These are phyloP conservation scores for Chloroceryle inda DNA, from an alignment of 2,797 vertebrate species.

Conservation along the genomic window DNA sequence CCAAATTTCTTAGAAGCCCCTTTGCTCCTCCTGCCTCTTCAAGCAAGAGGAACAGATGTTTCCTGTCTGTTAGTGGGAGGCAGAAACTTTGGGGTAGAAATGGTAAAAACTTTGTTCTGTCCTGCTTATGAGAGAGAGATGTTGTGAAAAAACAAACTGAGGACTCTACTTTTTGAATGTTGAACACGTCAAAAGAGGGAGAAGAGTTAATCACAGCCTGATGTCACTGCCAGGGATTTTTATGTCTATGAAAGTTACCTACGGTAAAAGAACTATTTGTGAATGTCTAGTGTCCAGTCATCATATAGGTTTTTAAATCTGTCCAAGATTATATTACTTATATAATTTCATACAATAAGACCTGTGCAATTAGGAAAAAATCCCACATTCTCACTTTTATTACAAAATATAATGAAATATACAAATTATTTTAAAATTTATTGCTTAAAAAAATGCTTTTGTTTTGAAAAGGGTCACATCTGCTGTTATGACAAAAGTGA, in stretches of 20 bases:
- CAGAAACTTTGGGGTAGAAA: background rate
- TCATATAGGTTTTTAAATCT: background rate
- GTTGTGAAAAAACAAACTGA: background rate
- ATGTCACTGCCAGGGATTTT: background rate
- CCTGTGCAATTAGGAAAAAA: background rate
- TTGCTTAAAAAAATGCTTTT: background rate
- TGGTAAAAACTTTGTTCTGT: background rate
- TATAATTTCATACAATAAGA: background rate
- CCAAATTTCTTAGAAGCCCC: background rate
- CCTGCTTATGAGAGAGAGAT: background rate
- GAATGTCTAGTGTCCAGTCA: background rate
- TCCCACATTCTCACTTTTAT: background rate
- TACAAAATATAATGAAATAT: background rate
- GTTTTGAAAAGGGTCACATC: background rate
- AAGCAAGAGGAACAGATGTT: background rate
- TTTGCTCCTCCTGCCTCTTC: background rate
- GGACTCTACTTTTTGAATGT: background rate
- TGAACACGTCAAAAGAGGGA: accelerated
- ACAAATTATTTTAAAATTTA: background rate
- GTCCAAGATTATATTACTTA: background rate
- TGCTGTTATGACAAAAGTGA: background rate
- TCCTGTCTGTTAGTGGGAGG: background rate
- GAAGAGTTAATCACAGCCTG: background rate
- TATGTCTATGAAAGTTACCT: background rate
- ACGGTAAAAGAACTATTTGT: background rate